Conservation (phyloP, 2,113 vertebrate species). For the Passer domesticus region DNA sequence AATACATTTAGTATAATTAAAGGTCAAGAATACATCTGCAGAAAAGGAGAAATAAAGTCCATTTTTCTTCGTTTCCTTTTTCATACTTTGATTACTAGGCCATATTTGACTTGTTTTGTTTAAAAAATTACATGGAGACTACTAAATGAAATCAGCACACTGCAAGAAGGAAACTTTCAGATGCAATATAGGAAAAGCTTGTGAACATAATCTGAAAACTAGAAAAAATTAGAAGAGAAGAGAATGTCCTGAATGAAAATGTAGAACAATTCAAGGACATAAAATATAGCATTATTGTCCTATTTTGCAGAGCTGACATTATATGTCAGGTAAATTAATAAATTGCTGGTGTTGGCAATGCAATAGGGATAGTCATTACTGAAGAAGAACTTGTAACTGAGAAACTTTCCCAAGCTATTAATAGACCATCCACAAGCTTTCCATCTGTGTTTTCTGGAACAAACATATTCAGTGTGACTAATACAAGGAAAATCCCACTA, state of each 20-base stretch:
- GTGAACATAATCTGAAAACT: background rate
- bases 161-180: background rate
- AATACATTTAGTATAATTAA: background rate
- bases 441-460: conserved; percentile 67
- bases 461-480: conserved; percentile 51
- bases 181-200: background rate
- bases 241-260: background rate
- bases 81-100: background rate
- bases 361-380: background rate
- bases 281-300: background rate
- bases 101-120: background rate
- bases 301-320: background rate
- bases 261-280: background rate
- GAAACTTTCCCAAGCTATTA: conserved; percentile 54
- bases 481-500: conserved; percentile 64
- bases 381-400: conserved; percentile 28
- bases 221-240: background rate
- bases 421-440: conserved; percentile 40
- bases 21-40: background rate
- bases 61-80: background rate
- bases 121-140: background rate
- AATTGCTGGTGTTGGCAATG: conserved; percentile 24
- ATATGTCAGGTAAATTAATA: conserved; percentile 26
- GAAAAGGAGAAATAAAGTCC: background rate
- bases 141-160: background rate